Base-by-base conservation (phyloP, 2,797 vertebrate genomes). In the Lindbergichthys nudifrons region DNA sequence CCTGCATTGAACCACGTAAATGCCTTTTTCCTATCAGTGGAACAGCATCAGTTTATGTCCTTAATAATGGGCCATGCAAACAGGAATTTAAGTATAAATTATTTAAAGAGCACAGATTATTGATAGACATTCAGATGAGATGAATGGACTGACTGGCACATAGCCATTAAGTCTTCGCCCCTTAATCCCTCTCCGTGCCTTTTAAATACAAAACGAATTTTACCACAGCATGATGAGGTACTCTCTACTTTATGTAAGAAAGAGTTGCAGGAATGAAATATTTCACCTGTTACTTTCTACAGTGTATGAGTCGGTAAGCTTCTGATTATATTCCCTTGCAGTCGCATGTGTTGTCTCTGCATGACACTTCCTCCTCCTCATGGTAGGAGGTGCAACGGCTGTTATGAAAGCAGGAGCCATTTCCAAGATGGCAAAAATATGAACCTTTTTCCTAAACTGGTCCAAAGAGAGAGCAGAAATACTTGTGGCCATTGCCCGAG, bases 291-390 rank as follows among this genome's bases (percentile, higher is more conserved):
- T 67, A 65, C 70, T 79, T 73, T 65, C 26, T 63, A 59, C 52
- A 5, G 58, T 14, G 21, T 57, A 68, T 73, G 46, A 67, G 56
- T 52, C 51, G 21, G 61, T 65, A 69, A 64, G 73, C 63, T 69
- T 80, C 66, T 77, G 79, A 88, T 82, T 77, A 75, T 43, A 46
- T 62, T 75, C 83, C 48, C 65, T 87, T 80, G 79, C 77, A 67
- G 83, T 89, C 72, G n/a, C 89, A 94, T 90, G 92, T 89, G 90
- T 81, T 91, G 76, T 90, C 92, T 81, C 93, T 87, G 90, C 88
- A 90, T 91, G 92, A 93, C 83, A 94, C 87, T 90, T 92, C 91
- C 92, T 89, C 87, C 85, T 67, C 81, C 83, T 86, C 88, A 65
- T 74, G 84, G 85, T 84, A 84, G 82, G 79, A 87, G 84, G 87